Evolutionary conservation across 2,113 vertebrate genomes (phyloP), one percentile per base, ranked within the genome.

Genomic region (Tichodroma muraria): DNA sequence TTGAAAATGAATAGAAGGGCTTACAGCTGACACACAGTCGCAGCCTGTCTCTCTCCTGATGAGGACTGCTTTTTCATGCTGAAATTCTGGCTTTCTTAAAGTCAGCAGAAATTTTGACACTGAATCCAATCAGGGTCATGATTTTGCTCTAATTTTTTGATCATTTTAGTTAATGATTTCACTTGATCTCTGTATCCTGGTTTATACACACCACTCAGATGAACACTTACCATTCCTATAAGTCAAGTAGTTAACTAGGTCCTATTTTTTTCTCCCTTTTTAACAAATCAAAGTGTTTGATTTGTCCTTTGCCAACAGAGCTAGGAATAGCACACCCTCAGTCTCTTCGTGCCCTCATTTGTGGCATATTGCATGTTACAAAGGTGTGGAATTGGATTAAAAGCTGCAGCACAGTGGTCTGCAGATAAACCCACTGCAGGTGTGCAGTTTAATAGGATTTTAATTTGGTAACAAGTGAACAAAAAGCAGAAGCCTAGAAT

Each of bases 301-400:
- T 93, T 92, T 79, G 35, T 40, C 90, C 17, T 78, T 52, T 94
- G 76, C 68, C 44, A 44, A 50, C 37, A 70, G 71, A 91, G 85
- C 79, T 73, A 35, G 7, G 38, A 85, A 59, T 79, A 80, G 69
- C 10, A 2, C n/a, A 60, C 28, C 68, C 35, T 90, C 54, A 5
- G 8, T 79, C n/a, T 85, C 47, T 75, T 63, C 0, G 1, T 10
- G 6, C 63, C 95, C 78, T 63, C 54, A 85, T 95, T 94, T 92
- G 79, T 78, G 27, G 52, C 80, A 23, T 78, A 93, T 90, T 91
- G 52, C 83, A 6, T 68, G 70, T 68, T 54, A 33, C 0, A 1
- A 45, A 88, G 72, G 87, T 82, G 61, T 75, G 64, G 88, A 92
- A 97, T 87, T 80, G 88, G 24, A 56, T 95, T 94, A 90, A 94